A percentile compares a stretch with the other conserved stretches of the same genome.
phyloP scores from a whole-genome alignment of 2,797 vertebrate species.

The Morelia viridis region DNA sequence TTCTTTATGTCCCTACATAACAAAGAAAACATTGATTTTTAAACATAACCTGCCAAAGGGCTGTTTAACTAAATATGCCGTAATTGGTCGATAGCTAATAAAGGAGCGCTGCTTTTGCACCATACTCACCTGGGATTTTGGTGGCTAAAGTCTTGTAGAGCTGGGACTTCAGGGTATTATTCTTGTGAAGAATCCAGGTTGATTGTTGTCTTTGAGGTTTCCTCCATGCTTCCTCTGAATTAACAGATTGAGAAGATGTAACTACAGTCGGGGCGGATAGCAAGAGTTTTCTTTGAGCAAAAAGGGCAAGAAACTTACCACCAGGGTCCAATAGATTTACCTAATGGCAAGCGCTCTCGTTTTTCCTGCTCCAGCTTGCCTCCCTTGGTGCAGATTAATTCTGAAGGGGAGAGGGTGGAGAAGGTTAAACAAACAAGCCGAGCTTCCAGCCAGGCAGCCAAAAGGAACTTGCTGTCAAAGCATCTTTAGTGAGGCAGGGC shows the following conservation, averaged over 20 bases:
- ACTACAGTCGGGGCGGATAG: too few relatives aligned
- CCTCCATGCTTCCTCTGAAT: not conserved
- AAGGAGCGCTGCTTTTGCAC: not conserved
- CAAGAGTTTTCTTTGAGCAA: not conserved
- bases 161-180: not conserved
- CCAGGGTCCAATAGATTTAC: not conserved
- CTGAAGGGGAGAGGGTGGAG: conserved; percentile 20
- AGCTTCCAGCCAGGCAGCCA: conserved; percentile 14
- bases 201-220: conserved; percentile 5
- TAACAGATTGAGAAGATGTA: not conserved
- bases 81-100: not conserved
- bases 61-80: not conserved
- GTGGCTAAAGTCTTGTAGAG: not conserved
- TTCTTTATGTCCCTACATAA: not conserved
- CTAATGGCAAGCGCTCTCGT: not conserved
- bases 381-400: conserved; percentile 30
- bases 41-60: not conserved
- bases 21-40: not conserved
- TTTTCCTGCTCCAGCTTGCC: conserved; percentile 5
- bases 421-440: conserved; percentile 28
- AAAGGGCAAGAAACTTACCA: not conserved
- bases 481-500: conserved; percentile 24
- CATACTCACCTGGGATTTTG: not conserved
- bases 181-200: not conserved
- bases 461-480: conserved; percentile 45